A percentile compares a stretch with the other conserved stretches of the same genome.
Conservation (phyloP, 1,140 invertebrate genomes). For the Panulirus ornatus region DNA sequence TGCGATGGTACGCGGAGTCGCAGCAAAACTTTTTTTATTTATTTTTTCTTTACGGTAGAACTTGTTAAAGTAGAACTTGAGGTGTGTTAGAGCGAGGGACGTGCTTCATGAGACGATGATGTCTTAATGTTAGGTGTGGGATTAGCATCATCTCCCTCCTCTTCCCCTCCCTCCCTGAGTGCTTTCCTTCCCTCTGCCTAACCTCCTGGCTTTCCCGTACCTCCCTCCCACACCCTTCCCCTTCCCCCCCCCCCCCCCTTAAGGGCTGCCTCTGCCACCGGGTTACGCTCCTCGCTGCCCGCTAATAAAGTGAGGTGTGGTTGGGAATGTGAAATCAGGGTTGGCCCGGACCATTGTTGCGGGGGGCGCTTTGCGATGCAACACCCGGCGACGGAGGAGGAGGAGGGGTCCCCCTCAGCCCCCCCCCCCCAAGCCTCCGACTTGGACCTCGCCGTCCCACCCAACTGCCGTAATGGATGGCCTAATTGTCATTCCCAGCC, state of each 20-base stretch:
- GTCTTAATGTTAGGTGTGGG: too few species aligned
- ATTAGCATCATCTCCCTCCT: neutral
- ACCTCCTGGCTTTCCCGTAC: neutral
- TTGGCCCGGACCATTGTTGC: too few species aligned
- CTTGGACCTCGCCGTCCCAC: neutral
- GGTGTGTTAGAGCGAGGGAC: too few species aligned
- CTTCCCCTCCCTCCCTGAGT: neutral
- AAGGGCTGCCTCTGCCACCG: conserved; percentile 22
- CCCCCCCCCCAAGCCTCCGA: neutral
- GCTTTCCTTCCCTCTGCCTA: neutral
- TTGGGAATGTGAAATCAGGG: conserved; percentile 24
- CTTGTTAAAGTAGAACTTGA: too few species aligned
- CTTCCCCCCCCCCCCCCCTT: neutral
- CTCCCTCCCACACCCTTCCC: neutral
- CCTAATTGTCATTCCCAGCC: conserved; percentile 30
- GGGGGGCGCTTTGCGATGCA: too few species aligned
- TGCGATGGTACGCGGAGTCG: too few species aligned
- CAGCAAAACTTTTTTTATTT: too few species aligned
- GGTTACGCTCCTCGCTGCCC: conserved; percentile 39
- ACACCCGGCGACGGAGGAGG: neutral
- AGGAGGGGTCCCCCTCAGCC: neutral
- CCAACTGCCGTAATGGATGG: conserved; percentile 2
- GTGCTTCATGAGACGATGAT: too few species aligned
- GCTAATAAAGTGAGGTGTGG: conserved; percentile 25
- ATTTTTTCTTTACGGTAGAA: too few species aligned